These are phyloP conservation scores for Dryococelus australis DNA, from an alignment of 2,888 invertebrate genomes.

Conservation along the genomic window DNA sequence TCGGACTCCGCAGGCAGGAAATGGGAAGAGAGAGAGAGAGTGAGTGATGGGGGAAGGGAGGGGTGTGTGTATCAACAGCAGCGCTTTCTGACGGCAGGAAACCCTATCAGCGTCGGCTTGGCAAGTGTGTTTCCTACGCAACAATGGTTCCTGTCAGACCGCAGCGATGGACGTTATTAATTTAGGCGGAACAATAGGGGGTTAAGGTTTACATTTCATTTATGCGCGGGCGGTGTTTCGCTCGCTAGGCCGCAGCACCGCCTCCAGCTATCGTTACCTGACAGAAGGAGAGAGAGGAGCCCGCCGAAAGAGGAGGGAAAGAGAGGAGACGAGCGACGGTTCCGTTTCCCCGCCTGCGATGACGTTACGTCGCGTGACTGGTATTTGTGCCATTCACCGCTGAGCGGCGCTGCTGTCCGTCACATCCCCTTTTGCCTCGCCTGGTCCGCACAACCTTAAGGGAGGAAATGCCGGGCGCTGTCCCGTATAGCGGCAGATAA, in stretches of 20 bases:
- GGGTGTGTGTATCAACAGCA: neutral
- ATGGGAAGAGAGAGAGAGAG: no score
- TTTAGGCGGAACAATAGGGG: slow-evolving; percentile 20
- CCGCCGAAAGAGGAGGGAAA: neutral
- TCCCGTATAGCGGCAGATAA: neutral
- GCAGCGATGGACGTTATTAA: slow-evolving; percentile 26
- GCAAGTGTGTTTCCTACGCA: slow-evolving; percentile 13
- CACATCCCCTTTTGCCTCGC: neutral
- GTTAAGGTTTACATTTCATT: slow-evolving; percentile 25
- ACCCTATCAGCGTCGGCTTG: neutral
- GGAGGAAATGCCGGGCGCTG: neutral
- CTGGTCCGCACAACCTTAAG: neutral
- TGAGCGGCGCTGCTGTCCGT: neutral
- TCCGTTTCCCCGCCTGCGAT: neutral
- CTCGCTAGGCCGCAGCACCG: neutral
- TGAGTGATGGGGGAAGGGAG: neutral
- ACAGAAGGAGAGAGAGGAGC: neutral
- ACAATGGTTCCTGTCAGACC: slow-evolving; percentile 9
- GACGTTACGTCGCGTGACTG: neutral
- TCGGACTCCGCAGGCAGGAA: neutral
- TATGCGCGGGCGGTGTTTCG: neutral
- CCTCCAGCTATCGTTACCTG: neutral
- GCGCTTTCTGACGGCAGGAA: neutral
- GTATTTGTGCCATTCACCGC: neutral
- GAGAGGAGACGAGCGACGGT: neutral